A percentile compares a stretch with the other conserved stretches of the same genome.
These are phyloP conservation scores for Drosophila quadrilineata DNA, from an alignment of 1,140 invertebrate species.

Conservation along the genomic window DNA sequence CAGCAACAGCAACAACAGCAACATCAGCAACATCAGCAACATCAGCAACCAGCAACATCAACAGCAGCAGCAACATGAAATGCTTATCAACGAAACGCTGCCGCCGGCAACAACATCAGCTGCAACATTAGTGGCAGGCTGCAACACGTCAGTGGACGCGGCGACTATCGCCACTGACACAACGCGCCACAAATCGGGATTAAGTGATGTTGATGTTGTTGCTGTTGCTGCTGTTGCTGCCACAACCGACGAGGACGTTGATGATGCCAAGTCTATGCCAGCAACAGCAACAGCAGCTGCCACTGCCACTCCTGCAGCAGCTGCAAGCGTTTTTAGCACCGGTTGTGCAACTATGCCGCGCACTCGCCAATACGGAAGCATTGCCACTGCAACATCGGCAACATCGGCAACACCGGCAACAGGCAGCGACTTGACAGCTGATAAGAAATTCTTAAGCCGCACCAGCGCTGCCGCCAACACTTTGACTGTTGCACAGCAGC, in stretches of 20 bases:
- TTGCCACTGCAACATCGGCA: constrained; percentile 14
- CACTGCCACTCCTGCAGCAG: constrained; percentile 31
- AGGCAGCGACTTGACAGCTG: constrained; percentile 67
- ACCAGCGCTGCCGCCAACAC: constrained; percentile 41
- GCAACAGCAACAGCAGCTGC: constrained; percentile 18
- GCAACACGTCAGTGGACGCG: constrained; percentile 48
- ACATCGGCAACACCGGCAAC: constrained; percentile 29
- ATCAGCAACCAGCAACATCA: constrained; percentile 51
- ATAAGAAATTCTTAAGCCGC: constrained; percentile 71
- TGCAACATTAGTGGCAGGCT: constrained; percentile 16
- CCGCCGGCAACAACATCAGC: constrained; percentile 22
- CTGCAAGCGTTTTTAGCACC: constrained; percentile 66
- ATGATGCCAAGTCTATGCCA: constrained; percentile 36
- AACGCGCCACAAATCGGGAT: constrained; percentile 78
- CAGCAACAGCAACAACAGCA: constrained; percentile 25
- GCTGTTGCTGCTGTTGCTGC: too few species aligned
- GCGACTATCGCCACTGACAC: constrained; percentile 66
- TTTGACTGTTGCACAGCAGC: constrained; percentile 15
- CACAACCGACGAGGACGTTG: constrained; percentile 60
- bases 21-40: constrained; percentile 45
- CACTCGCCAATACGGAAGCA: constrained; percentile 74
- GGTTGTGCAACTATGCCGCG: constrained; percentile 79
- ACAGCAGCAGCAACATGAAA: constrained; percentile 11
- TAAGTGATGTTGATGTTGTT: constrained; percentile 75
- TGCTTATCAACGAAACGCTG: too few species aligned